These are phyloP conservation scores for Polyploca ridens DNA, from an alignment of 2,888 invertebrate species.

Conservation along the genomic window DNA sequence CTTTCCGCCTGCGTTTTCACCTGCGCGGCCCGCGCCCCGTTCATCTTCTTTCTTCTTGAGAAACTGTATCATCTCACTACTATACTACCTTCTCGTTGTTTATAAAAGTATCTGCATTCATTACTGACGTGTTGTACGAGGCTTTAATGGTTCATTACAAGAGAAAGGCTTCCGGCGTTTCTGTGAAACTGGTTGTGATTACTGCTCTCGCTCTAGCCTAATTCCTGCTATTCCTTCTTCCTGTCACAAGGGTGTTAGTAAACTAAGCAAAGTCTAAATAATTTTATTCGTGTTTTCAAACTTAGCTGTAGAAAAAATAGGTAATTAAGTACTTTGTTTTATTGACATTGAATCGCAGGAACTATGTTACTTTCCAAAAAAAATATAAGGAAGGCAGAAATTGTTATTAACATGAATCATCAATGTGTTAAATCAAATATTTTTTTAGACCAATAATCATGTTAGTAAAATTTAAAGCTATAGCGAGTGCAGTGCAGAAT, in stretches of 20 bases:
- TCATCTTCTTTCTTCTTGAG: too few relatives aligned
- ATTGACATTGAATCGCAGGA: too few relatives aligned
- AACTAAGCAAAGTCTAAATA: neutral
- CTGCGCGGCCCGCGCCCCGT: too few relatives aligned
- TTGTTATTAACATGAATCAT: too few relatives aligned
- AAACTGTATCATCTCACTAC: neutral
- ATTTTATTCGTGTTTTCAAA: too few relatives aligned
- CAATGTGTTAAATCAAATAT: too few relatives aligned
- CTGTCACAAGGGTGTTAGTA: constrained; percentile 15
- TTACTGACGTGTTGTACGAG: neutral
- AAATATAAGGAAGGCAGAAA: too few relatives aligned
- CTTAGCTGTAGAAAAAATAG: too few relatives aligned
- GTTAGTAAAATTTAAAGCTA: neutral
- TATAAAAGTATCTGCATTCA: neutral
- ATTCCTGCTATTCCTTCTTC: constrained; percentile 52
- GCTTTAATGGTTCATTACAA: constrained; percentile 31
- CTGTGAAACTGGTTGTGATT: constrained; percentile 57
- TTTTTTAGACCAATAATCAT: too few relatives aligned
- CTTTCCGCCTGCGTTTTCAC: too few relatives aligned
- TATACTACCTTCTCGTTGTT: neutral
- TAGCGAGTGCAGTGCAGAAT: constrained; percentile 45
- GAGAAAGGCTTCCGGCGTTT: constrained; percentile 74
- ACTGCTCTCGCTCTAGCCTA: constrained; percentile 47
- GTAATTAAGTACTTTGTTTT: too few relatives aligned
- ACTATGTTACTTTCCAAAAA: too few relatives aligned